Evolutionary conservation across 2,113 vertebrate genomes (phyloP), one percentile per base, ranked within the genome.

Genomic region (Pleuronectes platessa): DNA sequence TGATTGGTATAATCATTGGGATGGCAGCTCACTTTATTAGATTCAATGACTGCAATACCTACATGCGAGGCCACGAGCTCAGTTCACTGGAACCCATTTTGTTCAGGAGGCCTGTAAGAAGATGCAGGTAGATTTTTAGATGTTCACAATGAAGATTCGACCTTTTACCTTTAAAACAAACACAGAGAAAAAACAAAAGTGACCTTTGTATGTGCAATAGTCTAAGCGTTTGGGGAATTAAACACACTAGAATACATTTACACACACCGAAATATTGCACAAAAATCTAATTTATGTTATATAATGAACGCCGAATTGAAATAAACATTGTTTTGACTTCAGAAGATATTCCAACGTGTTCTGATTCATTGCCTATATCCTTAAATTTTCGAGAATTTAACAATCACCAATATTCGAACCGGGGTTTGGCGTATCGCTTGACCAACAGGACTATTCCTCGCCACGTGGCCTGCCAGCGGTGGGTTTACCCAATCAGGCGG

Each of bases 1-100:
- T 94, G 93, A 95, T 92, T 92, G 81, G 1, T 88, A 71, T 94
- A 93, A 94, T 94, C 93, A 95, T 90, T 91, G 93, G 94, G 92
- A 90, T 47, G 8, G 47, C 45, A 21, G 2, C 20, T 72, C 14
- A 64, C 2, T 47, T 9, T 18, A 20, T 0, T 21, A 6, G 1
- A 51, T 3, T 40, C 0, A 62, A 45, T 63, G 21, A 45, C 12
- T 56, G 13, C 4, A 24, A 31, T 60, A 83, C 74, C 2, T 81
- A 85, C 85, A 17, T n/a, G 1, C n/a, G 18, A 45, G 55, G 49
- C 67, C 72, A 53, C 40, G 2, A 10, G 11, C 7, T 9, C 4
- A 11, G 1, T 26, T 24, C 21, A 24, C 65, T 12, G 54, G 13
- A 42, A n/a, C 7, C 15, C 1, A 4, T 12, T 21, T 20, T 31